Evolutionary conservation across 2,113 vertebrate genomes (phyloP), one percentile per base, ranked within the genome.

Genomic region (Reinhardtius hippoglossoides): DNA sequence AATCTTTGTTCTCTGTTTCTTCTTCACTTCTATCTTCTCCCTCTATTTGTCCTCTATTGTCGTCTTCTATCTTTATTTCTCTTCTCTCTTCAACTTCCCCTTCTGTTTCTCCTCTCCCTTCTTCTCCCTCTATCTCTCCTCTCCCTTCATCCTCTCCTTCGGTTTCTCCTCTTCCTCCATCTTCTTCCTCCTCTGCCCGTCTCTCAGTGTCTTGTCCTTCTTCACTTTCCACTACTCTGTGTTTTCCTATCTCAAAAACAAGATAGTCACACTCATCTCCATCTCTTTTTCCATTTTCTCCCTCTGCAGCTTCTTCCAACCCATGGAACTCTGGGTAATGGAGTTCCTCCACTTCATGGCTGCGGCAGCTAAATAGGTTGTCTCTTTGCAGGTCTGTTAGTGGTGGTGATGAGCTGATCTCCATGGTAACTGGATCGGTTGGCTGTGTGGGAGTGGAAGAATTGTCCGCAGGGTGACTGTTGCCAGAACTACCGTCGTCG

Each of bases 191-290:
- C 40, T 7, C 24, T 15, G 46, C 24, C 44, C 67, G n/a, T 57
- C n/a, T 20, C 27, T 74, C 27, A 44, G 4, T 42, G 57, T 77
- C 72, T 56, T 18, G 59, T 16, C n/a, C 13, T 4, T n/a, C 31
- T 52, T 5, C 73, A 4, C 63, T 1, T 5, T 26, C 3, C 0
- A 21, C 23, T 2, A 62, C 54, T 65, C 0, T 50, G 27, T 48
- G 46, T 60, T 16, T 7, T 18, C 82, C 82, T 9, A 73, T 87
- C 40, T 81, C 77, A 80, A 90, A 88, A 62, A 87, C 74, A 4
- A 88, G n/a, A 59, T 90, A 82, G 63, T 86, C 84, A 26, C 82
- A 84, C 67, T 87, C 80, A 26, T 88, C 78, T 50, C n/a, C 75
- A 26, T 70, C 42, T 24, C 15, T 31, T 24, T 48, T 67, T 37